Percentiles rank a stretch among this genome's conserved stretches.
phyloP scores from a whole-genome alignment of 2,113 vertebrate species.

The Eudorcas thomsonii region DNA sequence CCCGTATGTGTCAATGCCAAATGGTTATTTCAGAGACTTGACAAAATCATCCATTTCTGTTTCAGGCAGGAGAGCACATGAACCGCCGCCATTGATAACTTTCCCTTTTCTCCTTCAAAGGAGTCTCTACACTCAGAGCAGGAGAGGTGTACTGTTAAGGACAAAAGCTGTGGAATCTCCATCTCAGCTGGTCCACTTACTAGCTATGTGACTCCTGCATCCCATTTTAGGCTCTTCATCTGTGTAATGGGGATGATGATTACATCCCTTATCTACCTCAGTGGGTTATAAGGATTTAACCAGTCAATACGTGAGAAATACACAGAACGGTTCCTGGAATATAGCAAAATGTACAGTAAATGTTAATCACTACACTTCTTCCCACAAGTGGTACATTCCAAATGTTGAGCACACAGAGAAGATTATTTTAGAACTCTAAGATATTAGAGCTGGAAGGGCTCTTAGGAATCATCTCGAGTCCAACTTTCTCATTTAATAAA shows the following conservation, averaged over 20 bases:
- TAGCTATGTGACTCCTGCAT: background rate
- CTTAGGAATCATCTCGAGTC: background rate
- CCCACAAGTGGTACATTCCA: background rate
- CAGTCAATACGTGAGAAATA: background rate
- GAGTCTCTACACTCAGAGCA: background rate
- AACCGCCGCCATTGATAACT: background rate
- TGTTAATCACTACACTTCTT: background rate
- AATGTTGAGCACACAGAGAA: background rate
- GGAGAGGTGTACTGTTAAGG: background rate
- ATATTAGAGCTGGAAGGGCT: background rate
- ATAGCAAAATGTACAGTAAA: background rate
- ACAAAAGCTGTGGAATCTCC: background rate
- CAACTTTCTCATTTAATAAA: background rate
- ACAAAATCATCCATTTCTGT: background rate
- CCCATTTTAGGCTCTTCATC: background rate
- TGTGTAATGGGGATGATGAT: background rate
- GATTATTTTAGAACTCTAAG: background rate
- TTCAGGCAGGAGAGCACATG: background rate
- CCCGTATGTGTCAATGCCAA: background rate
- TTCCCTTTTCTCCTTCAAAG: background rate
- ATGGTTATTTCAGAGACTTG: background rate
- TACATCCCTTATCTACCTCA: background rate
- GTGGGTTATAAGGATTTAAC: background rate
- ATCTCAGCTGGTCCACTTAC: background rate
- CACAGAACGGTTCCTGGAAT: background rate